Evolutionary conservation across 2,888 invertebrate genomes (phyloP).

Genomic region (Ornithoptera priamus): DNA sequence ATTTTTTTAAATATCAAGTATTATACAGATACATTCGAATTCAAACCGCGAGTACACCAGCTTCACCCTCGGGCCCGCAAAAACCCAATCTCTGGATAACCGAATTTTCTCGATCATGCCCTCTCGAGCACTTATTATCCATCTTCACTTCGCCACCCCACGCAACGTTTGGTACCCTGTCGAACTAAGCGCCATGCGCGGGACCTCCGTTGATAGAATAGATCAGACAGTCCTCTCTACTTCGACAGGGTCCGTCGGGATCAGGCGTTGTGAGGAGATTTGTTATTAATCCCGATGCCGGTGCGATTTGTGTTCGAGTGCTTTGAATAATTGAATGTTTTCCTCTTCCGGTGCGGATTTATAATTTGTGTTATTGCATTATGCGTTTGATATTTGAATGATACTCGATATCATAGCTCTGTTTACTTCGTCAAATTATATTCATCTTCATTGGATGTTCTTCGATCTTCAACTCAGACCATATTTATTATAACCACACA

Average conservation of each 20-base stretch:
- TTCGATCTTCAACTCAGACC: too few relatives aligned
- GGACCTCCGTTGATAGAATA: constrained; percentile 20
- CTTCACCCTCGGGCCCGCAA: constrained; percentile 37
- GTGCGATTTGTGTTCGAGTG: constrained; percentile 37
- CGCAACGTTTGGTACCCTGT: constrained; percentile 38
- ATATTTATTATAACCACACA: too few relatives aligned
- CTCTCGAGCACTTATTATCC: constrained; percentile 48
- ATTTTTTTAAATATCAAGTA: background rate
- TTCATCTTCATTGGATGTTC: too few relatives aligned
- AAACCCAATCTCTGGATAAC: constrained; percentile 42
- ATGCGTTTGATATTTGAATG: constrained; percentile 10
- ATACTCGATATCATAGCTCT: too few relatives aligned
- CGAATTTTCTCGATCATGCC: constrained; percentile 49
- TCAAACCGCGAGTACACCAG: constrained; percentile 37
- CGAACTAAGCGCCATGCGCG: constrained; percentile 31
- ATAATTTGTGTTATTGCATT: constrained; percentile 22
- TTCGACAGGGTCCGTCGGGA: constrained; percentile 38
- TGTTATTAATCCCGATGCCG: constrained; percentile 38
- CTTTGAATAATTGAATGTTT: constrained; percentile 40
- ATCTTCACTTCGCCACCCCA: constrained; percentile 40
- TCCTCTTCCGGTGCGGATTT: constrained; percentile 33
- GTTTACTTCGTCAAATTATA: too few relatives aligned
- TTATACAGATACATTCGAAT: constrained; percentile 37
- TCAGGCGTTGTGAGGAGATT: constrained; percentile 40
- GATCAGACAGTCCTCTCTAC: constrained; percentile 3